Percentiles rank a stretch among this genome's conserved stretches.
Evolutionary conservation across 2,113 vertebrate genomes (phyloP).

Genomic region (Dipodomys stephensi): DNA sequence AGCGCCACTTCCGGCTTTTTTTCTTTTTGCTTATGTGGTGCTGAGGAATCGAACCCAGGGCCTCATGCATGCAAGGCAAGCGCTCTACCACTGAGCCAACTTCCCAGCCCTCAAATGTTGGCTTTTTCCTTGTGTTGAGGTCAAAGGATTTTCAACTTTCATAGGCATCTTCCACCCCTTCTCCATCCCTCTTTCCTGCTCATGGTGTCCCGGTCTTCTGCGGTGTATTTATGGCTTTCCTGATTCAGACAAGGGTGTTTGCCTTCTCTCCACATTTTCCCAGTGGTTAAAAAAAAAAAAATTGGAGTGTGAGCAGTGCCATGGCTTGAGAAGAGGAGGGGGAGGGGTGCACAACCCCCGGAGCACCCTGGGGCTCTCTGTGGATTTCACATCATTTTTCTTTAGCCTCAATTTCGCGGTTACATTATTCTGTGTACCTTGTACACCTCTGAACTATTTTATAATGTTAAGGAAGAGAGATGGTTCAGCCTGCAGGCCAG

Average conservation of each 20-base stretch:
- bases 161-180: too few species aligned
- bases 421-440: background rate
- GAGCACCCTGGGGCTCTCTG: background rate
- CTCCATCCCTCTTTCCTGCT: background rate
- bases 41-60: too few species aligned
- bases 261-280: background rate
- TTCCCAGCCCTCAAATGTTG: background rate
- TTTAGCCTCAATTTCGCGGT: background rate
- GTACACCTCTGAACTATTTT: background rate
- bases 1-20: too few species aligned
- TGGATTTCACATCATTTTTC: background rate
- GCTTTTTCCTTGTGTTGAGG: background rate
- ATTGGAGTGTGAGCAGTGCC: background rate
- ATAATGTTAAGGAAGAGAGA: background rate
- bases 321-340: background rate
- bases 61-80: too few species aligned
- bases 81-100: too few species aligned
- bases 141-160: background rate
- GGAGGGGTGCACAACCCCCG: fast-evolving
- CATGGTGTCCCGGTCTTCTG: too few species aligned
- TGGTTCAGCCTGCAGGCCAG: background rate
- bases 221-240: background rate
- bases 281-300: background rate
- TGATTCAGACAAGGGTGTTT: background rate
- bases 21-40: too few species aligned